A percentile compares a stretch with the other conserved stretches of the same genome.
phyloP scores from a whole-genome alignment of 2,113 vertebrate genomes.

The Hippolais icterina region DNA sequence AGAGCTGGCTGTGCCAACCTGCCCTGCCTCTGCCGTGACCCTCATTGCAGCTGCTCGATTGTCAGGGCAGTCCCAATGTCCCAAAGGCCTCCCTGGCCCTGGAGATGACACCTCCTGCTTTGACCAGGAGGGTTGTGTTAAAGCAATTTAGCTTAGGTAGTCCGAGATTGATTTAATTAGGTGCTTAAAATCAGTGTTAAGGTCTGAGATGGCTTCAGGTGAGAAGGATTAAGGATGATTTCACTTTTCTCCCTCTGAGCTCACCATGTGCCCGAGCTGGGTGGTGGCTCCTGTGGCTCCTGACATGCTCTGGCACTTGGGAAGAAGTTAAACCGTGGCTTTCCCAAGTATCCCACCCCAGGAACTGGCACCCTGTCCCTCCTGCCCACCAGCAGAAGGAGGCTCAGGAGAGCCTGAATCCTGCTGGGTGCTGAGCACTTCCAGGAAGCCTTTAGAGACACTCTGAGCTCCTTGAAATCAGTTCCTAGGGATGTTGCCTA shows the following conservation, averaged over 20 bases:
- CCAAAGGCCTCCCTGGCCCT: not conserved
- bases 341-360: not conserved
- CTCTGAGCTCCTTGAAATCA: not conserved
- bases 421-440: not conserved
- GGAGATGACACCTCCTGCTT: not conserved
- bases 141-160: not conserved
- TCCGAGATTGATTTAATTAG: not conserved
- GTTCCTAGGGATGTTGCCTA: rapidly evolving
- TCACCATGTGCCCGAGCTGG: not conserved
- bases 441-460: not conserved
- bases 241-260: not conserved
- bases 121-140: not conserved
- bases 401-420: not conserved
- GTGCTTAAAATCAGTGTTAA: not conserved
- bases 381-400: not conserved
- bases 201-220: not conserved
- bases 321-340: not conserved
- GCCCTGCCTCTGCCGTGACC: not conserved
- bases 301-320: not conserved
- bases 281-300: not conserved
- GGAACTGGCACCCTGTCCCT: not conserved
- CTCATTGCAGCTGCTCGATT: rapidly evolving
- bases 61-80: not conserved
- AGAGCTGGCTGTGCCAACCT: not conserved
- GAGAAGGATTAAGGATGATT: not conserved